phyloP scores from a whole-genome alignment of 2,113 vertebrate species.

The Amazona guildingii region DNA sequence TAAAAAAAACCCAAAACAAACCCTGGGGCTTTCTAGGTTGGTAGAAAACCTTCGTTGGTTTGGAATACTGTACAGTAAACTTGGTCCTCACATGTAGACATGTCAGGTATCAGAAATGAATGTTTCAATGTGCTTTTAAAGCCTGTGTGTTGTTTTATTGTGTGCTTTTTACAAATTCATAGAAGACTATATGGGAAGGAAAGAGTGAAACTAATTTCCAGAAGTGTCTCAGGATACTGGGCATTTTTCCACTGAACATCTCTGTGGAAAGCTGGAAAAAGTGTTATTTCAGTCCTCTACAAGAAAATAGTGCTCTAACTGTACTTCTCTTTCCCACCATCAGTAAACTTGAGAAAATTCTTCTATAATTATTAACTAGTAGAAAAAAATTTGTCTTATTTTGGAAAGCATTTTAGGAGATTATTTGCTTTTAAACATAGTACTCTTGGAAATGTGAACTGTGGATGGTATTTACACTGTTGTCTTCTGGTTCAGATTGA shows the following conservation, averaged over 20 bases:
- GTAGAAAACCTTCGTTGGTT: background rate
- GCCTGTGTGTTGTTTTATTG: background rate
- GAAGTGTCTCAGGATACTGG: conserved; percentile 52
- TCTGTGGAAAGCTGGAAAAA: conserved; percentile 60
- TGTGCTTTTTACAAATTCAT: background rate
- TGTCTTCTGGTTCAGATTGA: conserved; percentile 28
- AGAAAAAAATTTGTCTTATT: conserved; percentile 27
- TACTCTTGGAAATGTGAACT: background rate
- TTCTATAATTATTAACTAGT: conserved; percentile 1
- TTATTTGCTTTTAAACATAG: conserved; percentile 14
- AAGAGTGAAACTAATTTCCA: conserved; percentile 58
- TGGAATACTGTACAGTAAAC: background rate
- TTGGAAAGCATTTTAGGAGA: conserved; percentile 17
- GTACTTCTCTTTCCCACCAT: conserved; percentile 40
- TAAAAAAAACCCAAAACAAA: background rate
- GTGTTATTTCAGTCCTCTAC: conserved; percentile 39
- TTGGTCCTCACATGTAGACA: background rate
- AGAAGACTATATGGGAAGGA: background rate
- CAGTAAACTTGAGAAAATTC: conserved; percentile 39
- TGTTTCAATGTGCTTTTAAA: background rate
- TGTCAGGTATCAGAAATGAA: background rate
- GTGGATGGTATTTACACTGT: conserved; percentile 36
- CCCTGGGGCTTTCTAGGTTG: background rate
- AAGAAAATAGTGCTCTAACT: conserved; percentile 19
- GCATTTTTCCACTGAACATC: conserved; percentile 48